Conservation (phyloP, 1,140 invertebrate genomes). For the Phthorimaea operculella region DNA sequence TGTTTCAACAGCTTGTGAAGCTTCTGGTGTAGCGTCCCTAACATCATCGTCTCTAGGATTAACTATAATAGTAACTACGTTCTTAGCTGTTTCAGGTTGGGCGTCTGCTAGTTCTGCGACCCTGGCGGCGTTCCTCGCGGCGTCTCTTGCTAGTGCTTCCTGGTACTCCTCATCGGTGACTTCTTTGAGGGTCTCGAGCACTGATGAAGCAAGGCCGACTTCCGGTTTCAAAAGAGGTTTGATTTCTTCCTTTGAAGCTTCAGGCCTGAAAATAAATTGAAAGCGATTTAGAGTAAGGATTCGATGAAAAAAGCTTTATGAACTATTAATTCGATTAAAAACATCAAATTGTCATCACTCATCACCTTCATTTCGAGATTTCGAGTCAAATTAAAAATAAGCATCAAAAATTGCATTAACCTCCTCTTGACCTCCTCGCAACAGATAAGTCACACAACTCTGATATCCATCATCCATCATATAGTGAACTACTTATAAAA, state of each 20-base stretch:
- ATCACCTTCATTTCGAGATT: too few relatives aligned
- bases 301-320: conserved; percentile 5
- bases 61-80: conserved; percentile 39
- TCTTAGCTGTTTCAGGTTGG: conserved; percentile 19
- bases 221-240: conserved; percentile 51
- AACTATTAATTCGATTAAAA: too few relatives aligned
- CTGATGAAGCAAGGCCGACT: conserved; percentile 52
- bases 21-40: conserved; percentile 28
- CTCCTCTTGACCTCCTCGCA: too few relatives aligned
- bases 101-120: conserved; percentile 23
- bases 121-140: conserved; percentile 28
- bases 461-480: too few relatives aligned
- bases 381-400: too few relatives aligned
- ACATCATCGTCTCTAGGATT: conserved; percentile 30
- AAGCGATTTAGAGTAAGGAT: too few relatives aligned
- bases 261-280: conserved; percentile 28
- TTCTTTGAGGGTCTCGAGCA: conserved; percentile 48
- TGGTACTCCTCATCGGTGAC: conserved; percentile 55
- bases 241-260: conserved; percentile 23
- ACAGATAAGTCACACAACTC: too few relatives aligned
- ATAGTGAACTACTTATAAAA: too few relatives aligned
- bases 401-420: too few relatives aligned
- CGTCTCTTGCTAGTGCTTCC: conserved; percentile 50
- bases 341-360: too few relatives aligned
- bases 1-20: conserved; percentile 35